A percentile compares a stretch with the other conserved stretches of the same genome.
Conservation (phyloP, 2,888 invertebrate genomes). For the Aspidiotus rigidus region DNA sequence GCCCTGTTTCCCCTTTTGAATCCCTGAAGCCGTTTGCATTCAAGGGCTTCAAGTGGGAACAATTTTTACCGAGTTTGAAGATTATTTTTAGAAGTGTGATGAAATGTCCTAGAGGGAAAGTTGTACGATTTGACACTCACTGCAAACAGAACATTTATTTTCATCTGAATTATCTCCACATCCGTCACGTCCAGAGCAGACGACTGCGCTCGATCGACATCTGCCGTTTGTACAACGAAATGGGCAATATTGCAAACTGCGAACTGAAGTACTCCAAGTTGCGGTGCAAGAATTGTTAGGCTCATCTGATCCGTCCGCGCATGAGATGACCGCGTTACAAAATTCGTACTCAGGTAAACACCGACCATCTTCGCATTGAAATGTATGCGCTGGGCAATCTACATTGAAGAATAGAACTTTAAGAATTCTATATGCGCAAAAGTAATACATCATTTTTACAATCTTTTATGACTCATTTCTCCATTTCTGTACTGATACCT, state of each 20-base stretch:
- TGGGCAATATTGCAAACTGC: slow-evolving; percentile 54
- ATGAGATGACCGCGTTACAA: slow-evolving; percentile 79
- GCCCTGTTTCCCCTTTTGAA: too few species aligned
- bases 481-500: too few species aligned
- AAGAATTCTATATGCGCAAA: too few species aligned
- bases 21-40: too few species aligned
- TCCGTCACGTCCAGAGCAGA: slow-evolving; percentile 81
- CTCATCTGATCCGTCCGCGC: slow-evolving; percentile 83
- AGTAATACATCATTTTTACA: too few species aligned
- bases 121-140: slow-evolving; percentile 46
- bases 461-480: too few species aligned
- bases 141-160: slow-evolving; percentile 70
- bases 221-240: slow-evolving; percentile 77
- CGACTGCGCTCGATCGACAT: slow-evolving; percentile 78
- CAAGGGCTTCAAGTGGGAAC: too few species aligned
- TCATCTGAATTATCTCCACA: slow-evolving; percentile 88
- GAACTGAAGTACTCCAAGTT: slow-evolving; percentile 38
- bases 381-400: slow-evolving; percentile 68
- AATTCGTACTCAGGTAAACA: slow-evolving; percentile 84
- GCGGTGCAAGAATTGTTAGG: slow-evolving; percentile 66
- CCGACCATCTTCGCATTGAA: slow-evolving; percentile 75
- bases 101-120: background rate
- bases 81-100: too few species aligned
- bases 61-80: too few species aligned
- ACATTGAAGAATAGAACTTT: too few species aligned